Evolutionary conservation across 2,113 vertebrate species (phyloP), one percentile per base, ranked within the genome.

Genomic region (Phylloscopus trochilus): DNA sequence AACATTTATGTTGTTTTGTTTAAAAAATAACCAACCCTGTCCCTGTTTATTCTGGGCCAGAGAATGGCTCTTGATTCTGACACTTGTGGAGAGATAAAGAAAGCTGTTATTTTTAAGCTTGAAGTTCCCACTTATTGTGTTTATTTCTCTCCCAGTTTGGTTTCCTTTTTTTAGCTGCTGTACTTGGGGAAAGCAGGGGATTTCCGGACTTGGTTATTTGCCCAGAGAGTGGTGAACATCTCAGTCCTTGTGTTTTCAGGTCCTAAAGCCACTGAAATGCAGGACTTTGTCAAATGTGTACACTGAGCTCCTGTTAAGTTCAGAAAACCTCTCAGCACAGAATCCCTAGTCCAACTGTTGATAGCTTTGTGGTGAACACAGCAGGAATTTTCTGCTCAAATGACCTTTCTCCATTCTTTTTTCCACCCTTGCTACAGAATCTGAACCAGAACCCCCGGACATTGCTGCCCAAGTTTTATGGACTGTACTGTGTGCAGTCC

Each of bases 371-470:
- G 72, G 67, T 89, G 64, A 64, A 17, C 47, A 24, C 35, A 83
- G 43, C 55, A 39, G 68, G 51, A 74, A 19, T 56, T 24, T 35
- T 64, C 73, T 72, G 53, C 74, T 76, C 13, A 30, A 72, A 19
- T 92, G 14, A 77, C 41, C 26, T 44, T 53, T 75, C 10, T 43
- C 31, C 14, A 0, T 86, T 37, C 13, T 58, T 66, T 60, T 79
- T 89, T 27, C 55, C 58, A 62, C 51, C 35, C 27, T 46, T 31
- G 6, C 46, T 89, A 23, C 97, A 99, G 99, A 99, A 99, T 96
- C 97, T 99, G 95, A 99, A 99, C 97, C 99, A 99, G 98, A 99
- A 99, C 96, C 99, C 99, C 4, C 98, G 99, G 91, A 99, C 99
- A 0, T 97, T 99, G 96, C 98, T 99, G 95, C 99, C 99, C 77